Conservation (phyloP, 2,888 invertebrate species). For the Anagyrus pseudococci region DNA sequence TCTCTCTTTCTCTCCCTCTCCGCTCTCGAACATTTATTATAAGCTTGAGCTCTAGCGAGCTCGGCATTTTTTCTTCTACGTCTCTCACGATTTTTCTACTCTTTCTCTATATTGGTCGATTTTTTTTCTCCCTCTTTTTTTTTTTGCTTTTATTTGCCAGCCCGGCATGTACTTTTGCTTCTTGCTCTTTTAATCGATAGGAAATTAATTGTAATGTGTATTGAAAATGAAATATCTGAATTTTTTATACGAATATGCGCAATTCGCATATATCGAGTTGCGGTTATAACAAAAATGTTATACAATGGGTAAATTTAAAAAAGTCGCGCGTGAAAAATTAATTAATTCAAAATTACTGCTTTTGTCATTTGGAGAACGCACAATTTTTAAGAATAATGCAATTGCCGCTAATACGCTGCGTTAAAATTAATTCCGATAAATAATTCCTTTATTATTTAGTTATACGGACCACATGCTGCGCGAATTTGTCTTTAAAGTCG, state of each 20-base stretch:
- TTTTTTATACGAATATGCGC: constrained; percentile 1
- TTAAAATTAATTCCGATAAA: no score
- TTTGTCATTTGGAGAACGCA: not conserved
- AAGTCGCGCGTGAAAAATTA: no score
- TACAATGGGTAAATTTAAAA: no score
- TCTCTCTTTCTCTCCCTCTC: constrained; percentile 4
- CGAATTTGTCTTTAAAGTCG: no score
- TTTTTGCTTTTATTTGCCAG: constrained; percentile 15
- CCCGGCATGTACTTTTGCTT: constrained; percentile 1
- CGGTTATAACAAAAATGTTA: not conserved
- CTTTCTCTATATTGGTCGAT: not conserved
- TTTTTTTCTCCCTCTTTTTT: constrained; percentile 1
- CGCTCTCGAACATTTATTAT: constrained; percentile 57
- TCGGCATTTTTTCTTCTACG: constrained; percentile 32
- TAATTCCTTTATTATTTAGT: no score
- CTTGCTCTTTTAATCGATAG: constrained; percentile 39
- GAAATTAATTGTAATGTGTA: constrained; percentile 40
- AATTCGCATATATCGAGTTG: not conserved
- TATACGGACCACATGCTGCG: no score
- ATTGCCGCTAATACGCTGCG: no score
- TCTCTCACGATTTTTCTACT: constrained; percentile 38
- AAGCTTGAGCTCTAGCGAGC: constrained; percentile 47
- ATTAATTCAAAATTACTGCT: no score
- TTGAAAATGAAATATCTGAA: constrained; percentile 33
- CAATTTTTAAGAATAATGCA: not conserved